phyloP scores from a whole-genome alignment of 2,888 invertebrate species.

The Acanthoscelides obtectus region DNA sequence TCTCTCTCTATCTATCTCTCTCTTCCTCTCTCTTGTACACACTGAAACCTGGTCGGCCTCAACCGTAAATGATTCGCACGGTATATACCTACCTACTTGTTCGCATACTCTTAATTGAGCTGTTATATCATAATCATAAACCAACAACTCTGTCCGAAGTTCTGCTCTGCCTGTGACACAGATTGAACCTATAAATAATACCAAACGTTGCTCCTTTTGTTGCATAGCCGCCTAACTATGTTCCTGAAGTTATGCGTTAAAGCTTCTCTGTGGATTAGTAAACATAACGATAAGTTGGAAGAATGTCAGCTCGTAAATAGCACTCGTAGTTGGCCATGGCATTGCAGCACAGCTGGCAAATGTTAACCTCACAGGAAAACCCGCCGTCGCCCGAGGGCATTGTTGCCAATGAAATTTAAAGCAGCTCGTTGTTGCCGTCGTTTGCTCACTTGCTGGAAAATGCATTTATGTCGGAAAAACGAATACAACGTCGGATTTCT shows the following conservation, averaged over 20 bases:
- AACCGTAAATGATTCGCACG: no score
- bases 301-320: conserved; percentile 34
- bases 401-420: neutral
- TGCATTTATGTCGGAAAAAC: neutral
- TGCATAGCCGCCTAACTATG: neutral
- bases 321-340: conserved; percentile 27
- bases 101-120: neutral
- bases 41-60: no score
- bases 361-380: neutral
- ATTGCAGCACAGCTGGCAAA: conserved; percentile 30
- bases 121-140: neutral
- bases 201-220: neutral
- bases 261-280: conserved; percentile 13
- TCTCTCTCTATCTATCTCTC: no score
- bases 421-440: neutral
- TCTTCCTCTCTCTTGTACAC: no score
- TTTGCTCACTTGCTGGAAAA: neutral
- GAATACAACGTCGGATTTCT: neutral
- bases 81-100: no score
- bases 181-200: neutral
- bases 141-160: neutral
- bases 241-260: neutral
- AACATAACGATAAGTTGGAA: conserved; percentile 28
- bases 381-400: neutral
- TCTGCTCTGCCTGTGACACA: neutral